phyloP scores from a whole-genome alignment of 2,797 vertebrate species.

The Tolypeutes matacus region DNA sequence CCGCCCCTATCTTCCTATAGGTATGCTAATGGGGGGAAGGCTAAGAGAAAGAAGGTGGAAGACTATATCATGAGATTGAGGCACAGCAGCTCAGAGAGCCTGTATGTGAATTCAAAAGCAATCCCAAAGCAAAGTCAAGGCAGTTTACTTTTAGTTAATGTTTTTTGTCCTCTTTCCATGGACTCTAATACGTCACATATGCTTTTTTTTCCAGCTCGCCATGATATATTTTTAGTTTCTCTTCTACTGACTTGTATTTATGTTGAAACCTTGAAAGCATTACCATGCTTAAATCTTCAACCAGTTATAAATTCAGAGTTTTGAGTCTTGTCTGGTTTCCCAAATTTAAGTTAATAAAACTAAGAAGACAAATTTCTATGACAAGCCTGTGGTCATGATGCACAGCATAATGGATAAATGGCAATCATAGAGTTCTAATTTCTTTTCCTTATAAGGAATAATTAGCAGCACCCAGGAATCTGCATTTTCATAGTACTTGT shows the following conservation, averaged over 20 bases:
- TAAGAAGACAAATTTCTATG: not conserved
- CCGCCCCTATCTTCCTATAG: not conserved
- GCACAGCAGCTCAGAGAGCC: not conserved
- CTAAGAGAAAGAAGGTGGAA: not conserved
- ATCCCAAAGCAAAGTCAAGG: not conserved
- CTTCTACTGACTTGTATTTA: not conserved
- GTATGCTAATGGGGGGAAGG: not conserved
- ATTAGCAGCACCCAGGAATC: not conserved
- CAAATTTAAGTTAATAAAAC: not conserved
- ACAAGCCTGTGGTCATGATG: not conserved
- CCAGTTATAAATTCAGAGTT: not conserved
- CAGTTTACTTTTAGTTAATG: not conserved
- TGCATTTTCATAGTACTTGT: not conserved
- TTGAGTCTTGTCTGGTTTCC: slow-evolving; percentile 8
- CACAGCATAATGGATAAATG: not conserved
- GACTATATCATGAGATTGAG: not conserved
- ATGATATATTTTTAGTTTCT: slow-evolving; percentile 15
- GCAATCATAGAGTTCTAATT: not conserved
- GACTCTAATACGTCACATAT: not conserved
- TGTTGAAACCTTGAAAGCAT: slow-evolving; percentile 22
- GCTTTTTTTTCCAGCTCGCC: not conserved
- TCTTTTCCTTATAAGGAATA: not conserved
- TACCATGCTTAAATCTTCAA: not conserved
- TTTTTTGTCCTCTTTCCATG: not conserved
- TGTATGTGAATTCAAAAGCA: not conserved